Evolutionary conservation across 2,797 vertebrate species (phyloP), one percentile per base, ranked within the genome.

Genomic region (Denticeps clupeoides): DNA sequence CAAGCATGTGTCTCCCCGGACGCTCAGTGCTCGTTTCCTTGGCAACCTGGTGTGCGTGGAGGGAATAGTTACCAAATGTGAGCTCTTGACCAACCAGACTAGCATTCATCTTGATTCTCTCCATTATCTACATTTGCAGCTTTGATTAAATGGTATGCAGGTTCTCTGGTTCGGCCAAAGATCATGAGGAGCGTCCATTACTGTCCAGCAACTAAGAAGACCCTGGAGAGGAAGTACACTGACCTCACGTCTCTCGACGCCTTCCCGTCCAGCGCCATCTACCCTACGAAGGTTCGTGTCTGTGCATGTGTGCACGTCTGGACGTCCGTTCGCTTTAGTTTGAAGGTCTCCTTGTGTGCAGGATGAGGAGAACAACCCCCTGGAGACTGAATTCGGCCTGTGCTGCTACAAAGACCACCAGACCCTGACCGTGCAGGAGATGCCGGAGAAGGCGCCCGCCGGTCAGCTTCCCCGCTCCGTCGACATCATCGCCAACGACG

Each of bases 11-110:
- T 79, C 73, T 29, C 73, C 70, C 12, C 62, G 47, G 42, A 62
- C 15, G 1, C 73, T 77, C 9, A 70, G 61, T 3, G 67, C 75
- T 53, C 1, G n/a, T 29, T 74, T 74, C 63, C 68, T 80, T 45
- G 78, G 79, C 49, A 80, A 68, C 64, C 70, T 83, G 59, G 73
- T 72, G 58, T 71, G 76, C 56, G 64, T 79, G 49, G 82, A 85
- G 68, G 79, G 80, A 58, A 80, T 85, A 48, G 79, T 80, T 50
- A 82, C 72, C 49, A 81, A 83, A 63, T 68, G 62, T 78, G 77
- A 78, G 72, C 47, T 54, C 47, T 61, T 45, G 51, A 53, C 57
- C 61, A 61, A 60, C 24, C 53, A 54, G 9, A 56, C 45, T 50
- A n/a, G n/a, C n/a, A n/a, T n/a, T n/a, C n/a, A n/a, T n/a, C n/a